These are phyloP conservation scores for Amphiura filiformis DNA, from an alignment of 35 echinoderm and acorn worm species.

Conservation along the genomic window DNA sequence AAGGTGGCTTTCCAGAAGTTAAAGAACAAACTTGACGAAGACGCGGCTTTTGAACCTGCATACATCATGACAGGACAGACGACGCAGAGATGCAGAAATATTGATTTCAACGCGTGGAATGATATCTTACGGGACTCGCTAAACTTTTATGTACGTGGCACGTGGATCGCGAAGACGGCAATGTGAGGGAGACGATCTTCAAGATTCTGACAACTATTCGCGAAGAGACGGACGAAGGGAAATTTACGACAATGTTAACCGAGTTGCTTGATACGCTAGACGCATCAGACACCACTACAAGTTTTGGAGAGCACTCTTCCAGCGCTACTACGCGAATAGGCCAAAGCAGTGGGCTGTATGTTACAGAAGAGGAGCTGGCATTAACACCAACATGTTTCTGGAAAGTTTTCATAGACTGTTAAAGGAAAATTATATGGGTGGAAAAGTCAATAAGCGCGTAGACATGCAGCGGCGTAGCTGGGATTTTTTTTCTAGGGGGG, in stretches of 20 bases:
- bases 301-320: slow-evolving; percentile 1
- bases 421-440: background rate
- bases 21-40: background rate
- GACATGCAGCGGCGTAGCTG: too few relatives aligned
- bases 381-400: slow-evolving; percentile 12
- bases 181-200: background rate
- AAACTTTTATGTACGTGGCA: slow-evolving; percentile 21
- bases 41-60: background rate
- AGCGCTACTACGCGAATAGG: background rate
- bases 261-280: background rate
- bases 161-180: background rate
- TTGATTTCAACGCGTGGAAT: slow-evolving; percentile 11
- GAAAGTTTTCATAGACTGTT: slow-evolving; percentile 15
- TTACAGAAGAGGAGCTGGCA: background rate
- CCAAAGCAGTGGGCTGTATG: slow-evolving; percentile 21
- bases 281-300: background rate
- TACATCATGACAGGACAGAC: slow-evolving; percentile 37
- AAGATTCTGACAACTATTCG: slow-evolving; percentile 4
- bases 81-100: background rate
- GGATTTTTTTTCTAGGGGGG: too few relatives aligned
- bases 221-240: slow-evolving; percentile 3
- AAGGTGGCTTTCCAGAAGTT: slow-evolving; percentile 14
- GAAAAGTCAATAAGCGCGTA: slow-evolving; percentile 30
- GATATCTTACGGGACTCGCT: background rate
- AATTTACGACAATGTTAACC: background rate